A percentile compares a stretch with the other conserved stretches of the same genome.
Evolutionary conservation across 2,113 vertebrate species (phyloP).

Genomic region (Ahaetulla prasina): DNA sequence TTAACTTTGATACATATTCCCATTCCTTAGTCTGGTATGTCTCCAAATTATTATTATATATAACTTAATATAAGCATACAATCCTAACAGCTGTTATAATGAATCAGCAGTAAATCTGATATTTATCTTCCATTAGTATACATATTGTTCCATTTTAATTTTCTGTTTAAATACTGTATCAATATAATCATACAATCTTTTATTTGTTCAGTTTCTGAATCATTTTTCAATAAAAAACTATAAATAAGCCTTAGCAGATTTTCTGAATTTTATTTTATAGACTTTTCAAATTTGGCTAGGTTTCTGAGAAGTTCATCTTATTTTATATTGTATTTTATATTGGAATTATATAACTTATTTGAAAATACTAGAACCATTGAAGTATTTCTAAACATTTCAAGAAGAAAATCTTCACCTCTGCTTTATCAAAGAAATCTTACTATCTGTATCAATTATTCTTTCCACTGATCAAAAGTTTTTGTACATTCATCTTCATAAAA

Average conservation of each 20-base stretch:
- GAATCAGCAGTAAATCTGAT: neutral
- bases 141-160: neutral
- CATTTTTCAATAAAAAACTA: neutral
- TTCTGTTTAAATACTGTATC: neutral
- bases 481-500: too few species aligned
- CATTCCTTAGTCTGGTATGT: neutral
- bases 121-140: neutral
- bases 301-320: too few species aligned
- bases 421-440: too few species aligned
- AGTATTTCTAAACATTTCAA: too few species aligned
- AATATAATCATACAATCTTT: neutral
- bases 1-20: neutral
- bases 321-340: too few species aligned
- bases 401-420: too few species aligned
- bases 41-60: neutral
- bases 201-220: neutral
- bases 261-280: too few species aligned
- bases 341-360: too few species aligned
- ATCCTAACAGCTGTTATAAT: neutral
- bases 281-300: too few species aligned
- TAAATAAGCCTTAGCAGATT: neutral
- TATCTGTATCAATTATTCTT: too few species aligned
- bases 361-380: too few species aligned
- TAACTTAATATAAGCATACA: neutral
- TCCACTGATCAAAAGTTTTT: too few species aligned